These are phyloP conservation scores for Numenius arquata DNA, from an alignment of 2,113 vertebrate genomes.

Conservation along the genomic window DNA sequence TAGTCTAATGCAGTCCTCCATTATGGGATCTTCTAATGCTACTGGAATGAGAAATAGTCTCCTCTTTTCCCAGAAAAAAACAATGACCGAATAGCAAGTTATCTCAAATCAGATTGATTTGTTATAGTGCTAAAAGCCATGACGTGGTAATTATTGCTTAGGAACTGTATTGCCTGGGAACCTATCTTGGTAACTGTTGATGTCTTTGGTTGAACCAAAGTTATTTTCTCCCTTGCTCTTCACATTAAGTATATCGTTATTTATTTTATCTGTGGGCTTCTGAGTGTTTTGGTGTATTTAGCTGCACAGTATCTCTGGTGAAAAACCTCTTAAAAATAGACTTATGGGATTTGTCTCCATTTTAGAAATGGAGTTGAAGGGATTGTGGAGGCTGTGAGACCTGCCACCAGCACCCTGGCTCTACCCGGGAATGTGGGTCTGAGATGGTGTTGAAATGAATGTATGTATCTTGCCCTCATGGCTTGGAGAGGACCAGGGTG, in stretches of 20 bases:
- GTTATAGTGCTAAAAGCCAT: neutral
- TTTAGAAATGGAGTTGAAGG: neutral
- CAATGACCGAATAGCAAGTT: neutral
- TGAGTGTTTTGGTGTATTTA: neutral
- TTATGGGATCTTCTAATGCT: neutral
- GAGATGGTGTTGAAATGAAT: neutral
- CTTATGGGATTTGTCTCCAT: neutral
- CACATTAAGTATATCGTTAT: neutral
- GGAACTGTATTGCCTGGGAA: neutral
- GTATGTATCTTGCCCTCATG: rapidly evolving
- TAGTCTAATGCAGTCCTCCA: neutral
- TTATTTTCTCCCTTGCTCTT: neutral
- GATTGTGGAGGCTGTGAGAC: neutral
- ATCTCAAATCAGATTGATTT: neutral
- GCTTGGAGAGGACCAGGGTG: neutral
- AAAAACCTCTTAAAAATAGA: neutral
- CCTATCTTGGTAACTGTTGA: neutral
- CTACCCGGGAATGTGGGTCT: neutral
- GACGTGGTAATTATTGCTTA: neutral
- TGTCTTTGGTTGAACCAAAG: neutral
- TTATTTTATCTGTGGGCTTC: neutral
- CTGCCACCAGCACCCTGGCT: neutral
- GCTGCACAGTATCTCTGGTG: neutral
- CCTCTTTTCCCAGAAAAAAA: neutral
- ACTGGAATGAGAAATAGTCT: neutral